Evolutionary conservation across 2,113 vertebrate genomes (phyloP), one percentile per base, ranked within the genome.

Genomic region (Tragelaphus imberbis): DNA sequence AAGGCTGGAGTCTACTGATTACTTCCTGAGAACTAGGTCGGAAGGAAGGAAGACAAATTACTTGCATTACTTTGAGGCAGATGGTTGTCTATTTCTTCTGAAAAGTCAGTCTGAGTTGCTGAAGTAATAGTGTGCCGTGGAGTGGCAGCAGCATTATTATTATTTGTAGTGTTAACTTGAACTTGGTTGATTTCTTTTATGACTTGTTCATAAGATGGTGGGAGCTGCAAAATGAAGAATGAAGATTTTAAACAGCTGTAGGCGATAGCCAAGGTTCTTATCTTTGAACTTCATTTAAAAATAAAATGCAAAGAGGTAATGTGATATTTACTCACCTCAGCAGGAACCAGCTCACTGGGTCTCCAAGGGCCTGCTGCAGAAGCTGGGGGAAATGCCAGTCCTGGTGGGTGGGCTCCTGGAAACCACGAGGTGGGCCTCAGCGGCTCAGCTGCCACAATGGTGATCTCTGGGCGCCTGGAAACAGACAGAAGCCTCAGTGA

Each of bases 161-260:
- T 98, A 89, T 98, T 99, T 91, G 99, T 99, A 88, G 98, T 98
- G 84, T 98, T 97, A n/a, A 98, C 98, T 97, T 99, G 99, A 61
- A 99, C 99, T 98, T 99, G 98, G 97, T 99, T 99, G 98, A 99
- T 99, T 98, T 99, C 99, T 98, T 99, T 99, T 98, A 99, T 99
- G 98, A 99, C 99, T 99, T 99, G 99, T 94, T 99, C 99, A 95
- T 99, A 99, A 16, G 99, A 99, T n/a, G 99, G 99, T 14, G 99
- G 99, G 96, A 98, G 99, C 99, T 99, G 95, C 96, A 99, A 98
- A 97, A 98, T 2, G 98, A 95, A 98, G 63, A 96, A 44, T 2
- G 19, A 92, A 97, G 85, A 97, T 82, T 95, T 77, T 82, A 94
- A 87, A 33, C 6, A 84, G 40, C 47, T 84, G 4, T 4, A 30